Evolutionary conservation across 30 jellyfish, hydroid and myxozoan species (phyloP), one percentile per base, ranked within the genome.

Genomic region (Aurelia coerulea): DNA sequence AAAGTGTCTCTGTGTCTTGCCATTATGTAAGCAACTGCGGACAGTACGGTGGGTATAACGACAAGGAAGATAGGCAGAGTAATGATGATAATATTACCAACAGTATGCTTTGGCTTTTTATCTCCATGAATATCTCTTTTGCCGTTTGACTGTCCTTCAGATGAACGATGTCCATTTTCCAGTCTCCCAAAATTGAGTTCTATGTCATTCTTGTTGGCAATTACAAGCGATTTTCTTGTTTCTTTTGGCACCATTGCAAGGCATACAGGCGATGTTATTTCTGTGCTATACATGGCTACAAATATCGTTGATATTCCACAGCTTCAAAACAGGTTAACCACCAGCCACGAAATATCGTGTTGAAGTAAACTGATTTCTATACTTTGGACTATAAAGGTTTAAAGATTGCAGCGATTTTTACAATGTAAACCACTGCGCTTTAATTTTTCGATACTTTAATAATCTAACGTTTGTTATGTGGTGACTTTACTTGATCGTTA

Each of bases 1-100:
- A 76, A 53, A 18, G 86, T 72, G 41, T 60, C 76, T 54, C n/a
- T 41, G 62, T 39, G 53, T 3, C 51, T 32, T 31, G 95, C 88
- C 49, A 73, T 69, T 64, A 75, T 11, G 76, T 39, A 91, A 8
- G 97, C 92, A 19, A 59, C 46, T 23, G 78, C 37, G n/a, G 65
- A 18, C 34, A 73, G 65, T 23, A 62, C 13, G 11, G 86, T 42
- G 1, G 93, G 93, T 31, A 74, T 62, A 7, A 62, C 10, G 41
- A 75, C 78, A 4, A 77, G 73, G 12, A 86, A 65, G 75, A 75
- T 73, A 1, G 93, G 93, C 60, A 84, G 68, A 10, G 65, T 15
- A 1, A 84, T n/a, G 34, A 84, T 32, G 16, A 84, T 10, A 8
- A 60, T 64, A 71, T 74, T 83, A n/a, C 76, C 92, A 18, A 83